phyloP scores from a whole-genome alignment of 2,797 vertebrate genomes.

The Tolypeutes matacus region DNA sequence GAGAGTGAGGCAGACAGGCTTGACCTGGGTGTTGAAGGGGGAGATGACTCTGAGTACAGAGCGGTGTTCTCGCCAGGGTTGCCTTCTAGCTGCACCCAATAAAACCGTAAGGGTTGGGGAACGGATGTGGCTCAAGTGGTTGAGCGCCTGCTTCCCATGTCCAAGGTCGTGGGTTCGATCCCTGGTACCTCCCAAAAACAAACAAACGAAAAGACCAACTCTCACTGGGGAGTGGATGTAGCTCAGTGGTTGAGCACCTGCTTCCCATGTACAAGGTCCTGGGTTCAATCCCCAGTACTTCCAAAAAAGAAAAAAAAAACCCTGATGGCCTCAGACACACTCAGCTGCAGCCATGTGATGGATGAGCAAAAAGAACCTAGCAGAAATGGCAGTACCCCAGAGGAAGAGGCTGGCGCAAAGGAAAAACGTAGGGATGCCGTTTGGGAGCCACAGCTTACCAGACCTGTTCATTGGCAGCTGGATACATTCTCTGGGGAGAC shows the following conservation, averaged over 20 bases:
- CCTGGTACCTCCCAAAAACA: too few species aligned
- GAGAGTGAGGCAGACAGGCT: not conserved
- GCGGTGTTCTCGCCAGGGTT: not conserved
- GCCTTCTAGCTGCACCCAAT: not conserved
- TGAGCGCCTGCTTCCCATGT: too few species aligned
- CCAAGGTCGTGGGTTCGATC: too few species aligned
- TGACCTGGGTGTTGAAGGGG: not conserved
- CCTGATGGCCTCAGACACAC: not conserved
- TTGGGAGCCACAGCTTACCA: not conserved
- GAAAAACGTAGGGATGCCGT: not conserved
- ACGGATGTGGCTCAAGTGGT: too few species aligned
- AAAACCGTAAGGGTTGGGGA: not conserved
- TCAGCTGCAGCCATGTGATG: too few species aligned
- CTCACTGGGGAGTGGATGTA: too few species aligned
- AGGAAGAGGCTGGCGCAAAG: not conserved
- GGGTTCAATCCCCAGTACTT: too few species aligned
- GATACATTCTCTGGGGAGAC: not conserved
- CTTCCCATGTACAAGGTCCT: too few species aligned
- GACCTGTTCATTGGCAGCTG: not conserved
- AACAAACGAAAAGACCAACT: too few species aligned
- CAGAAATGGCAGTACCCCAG: not conserved
- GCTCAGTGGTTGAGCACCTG: too few species aligned
- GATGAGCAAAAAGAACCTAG: not conserved
- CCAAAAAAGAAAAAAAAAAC: too few species aligned
- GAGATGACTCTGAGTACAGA: not conserved